These are phyloP conservation scores for Osedax frankpressi DNA, from an alignment of 2,888 invertebrate genomes.

Conservation along the genomic window DNA sequence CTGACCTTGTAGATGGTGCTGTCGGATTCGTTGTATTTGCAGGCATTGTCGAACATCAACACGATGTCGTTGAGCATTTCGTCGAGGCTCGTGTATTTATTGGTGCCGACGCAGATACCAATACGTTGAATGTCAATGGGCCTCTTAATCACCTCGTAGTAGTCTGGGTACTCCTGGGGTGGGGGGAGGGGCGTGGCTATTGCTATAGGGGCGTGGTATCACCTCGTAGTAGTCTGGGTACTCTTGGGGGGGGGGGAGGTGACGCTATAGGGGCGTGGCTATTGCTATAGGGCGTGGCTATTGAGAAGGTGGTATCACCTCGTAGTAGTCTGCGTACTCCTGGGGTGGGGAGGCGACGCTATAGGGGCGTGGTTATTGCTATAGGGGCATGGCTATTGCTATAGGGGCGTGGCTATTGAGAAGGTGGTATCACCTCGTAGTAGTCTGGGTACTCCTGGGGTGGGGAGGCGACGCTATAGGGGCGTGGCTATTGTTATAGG, in stretches of 20 bases:
- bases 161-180: conserved; percentile 72
- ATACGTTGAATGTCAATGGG: conserved; percentile 89
- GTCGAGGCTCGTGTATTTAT: conserved; percentile 62
- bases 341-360: no score
- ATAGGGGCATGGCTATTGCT: no score
- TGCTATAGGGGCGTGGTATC: not conserved
- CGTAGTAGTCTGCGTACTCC: no score
- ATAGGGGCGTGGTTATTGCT: no score
- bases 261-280: no score
- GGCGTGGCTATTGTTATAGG: no score
- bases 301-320: no score
- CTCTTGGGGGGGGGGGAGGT: not conserved
- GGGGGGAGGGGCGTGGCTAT: not conserved
- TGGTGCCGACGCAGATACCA: conserved; percentile 72
- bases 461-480: not conserved
- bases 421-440: conserved; percentile 86
- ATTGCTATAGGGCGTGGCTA: no score
- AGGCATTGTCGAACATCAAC: conserved; percentile 87
- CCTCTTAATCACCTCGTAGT: conserved; percentile 81
- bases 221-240: not conserved
- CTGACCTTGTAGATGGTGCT: conserved; percentile 77
- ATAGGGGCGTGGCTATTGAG: no score
- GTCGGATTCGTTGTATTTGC: conserved; percentile 87
- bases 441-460: conserved; percentile 83
- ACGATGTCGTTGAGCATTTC: conserved; percentile 82